Evolutionary conservation across 2,797 vertebrate genomes (phyloP).

Genomic region (Pteronotus mesoamericanus): DNA sequence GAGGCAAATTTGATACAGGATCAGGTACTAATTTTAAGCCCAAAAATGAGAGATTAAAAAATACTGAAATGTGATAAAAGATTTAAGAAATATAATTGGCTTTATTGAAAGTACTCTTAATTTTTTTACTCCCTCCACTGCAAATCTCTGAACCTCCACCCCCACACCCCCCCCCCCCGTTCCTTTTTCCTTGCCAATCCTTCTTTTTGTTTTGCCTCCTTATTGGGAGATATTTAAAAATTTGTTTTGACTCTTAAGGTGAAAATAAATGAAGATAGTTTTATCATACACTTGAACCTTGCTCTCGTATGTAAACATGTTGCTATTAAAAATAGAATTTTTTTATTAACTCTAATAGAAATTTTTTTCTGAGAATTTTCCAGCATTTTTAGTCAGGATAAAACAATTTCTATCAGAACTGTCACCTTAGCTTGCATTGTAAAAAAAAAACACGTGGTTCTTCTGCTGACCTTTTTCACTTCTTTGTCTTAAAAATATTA

Average conservation of each 20-base stretch:
- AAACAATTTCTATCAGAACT: slow-evolving; percentile 52
- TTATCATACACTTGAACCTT: slow-evolving; percentile 18
- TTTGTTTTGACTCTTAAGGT: slow-evolving; percentile 42
- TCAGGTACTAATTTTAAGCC: slow-evolving; percentile 26
- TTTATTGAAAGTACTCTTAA: slow-evolving; percentile 50
- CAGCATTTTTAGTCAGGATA: not conserved
- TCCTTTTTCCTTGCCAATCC: slow-evolving; percentile 16
- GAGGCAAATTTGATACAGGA: slow-evolving; percentile 21
- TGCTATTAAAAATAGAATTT: slow-evolving; percentile 45
- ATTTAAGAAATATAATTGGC: slow-evolving; percentile 27
- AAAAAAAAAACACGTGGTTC: slow-evolving; percentile 65
- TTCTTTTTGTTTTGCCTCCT: slow-evolving; percentile 56
- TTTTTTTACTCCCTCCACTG: slow-evolving; percentile 34
- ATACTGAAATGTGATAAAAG: slow-evolving; percentile 14
- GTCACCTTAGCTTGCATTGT: slow-evolving; percentile 36
- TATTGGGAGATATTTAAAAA: not conserved
- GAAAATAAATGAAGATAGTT: slow-evolving; percentile 45
- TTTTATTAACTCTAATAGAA: slow-evolving; percentile 15
- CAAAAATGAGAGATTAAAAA: slow-evolving; percentile 20
- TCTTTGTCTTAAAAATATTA: slow-evolving; percentile 82
- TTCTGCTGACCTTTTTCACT: slow-evolving; percentile 69
- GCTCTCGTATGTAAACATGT: not conserved
- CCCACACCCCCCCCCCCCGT: not conserved
- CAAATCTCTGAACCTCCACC: not conserved
- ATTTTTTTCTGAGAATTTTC: slow-evolving; percentile 41